Evolutionary conservation across 2,888 invertebrate genomes (phyloP), one percentile per base, ranked within the genome.

Genomic region (Drepana falcataria): DNA sequence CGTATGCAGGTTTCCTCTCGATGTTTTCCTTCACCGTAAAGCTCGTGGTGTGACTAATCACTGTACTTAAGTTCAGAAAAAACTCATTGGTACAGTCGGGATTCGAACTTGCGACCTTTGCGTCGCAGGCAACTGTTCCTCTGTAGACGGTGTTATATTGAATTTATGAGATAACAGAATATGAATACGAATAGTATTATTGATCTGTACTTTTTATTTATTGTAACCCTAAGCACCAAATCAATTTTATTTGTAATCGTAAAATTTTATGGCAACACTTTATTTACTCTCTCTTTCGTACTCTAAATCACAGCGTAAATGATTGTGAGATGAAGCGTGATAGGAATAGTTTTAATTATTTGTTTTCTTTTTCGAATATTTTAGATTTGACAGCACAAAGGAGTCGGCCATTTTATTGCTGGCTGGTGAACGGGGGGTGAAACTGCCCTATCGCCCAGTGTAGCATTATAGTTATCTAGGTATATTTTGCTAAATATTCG

Each of bases 381-480:
- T 84, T 73, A 79, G 69, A 67, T 85, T 85, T 90, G 90, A 90
- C 91, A 90, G 89, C 86, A 89, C 89, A 89, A 91, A 89, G 85
- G 77, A 85, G 83, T 82, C 91, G 85, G 91, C 91, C 91, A 91
- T 91, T 88, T 91, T 91, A 90, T 85, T 85, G 78, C 82, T 79
- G 74, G 69, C 73, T 79, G 74, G 76, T 73, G 77, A 77, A 67
- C 69, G 72, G 75, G 49, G 73, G 75, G 73, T 77, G 79, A 81
- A 83, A 75, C 78, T 77, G 75, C 77, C 75, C 74, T 71, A 75
- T 74, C 57, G 68, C 73, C 72, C 73, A 73, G 70, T 73, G 54
- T 64, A 68, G 66, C 68, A 70, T 76, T 79, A 71, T 81, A 80
- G 72, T 81, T 75, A 75, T 77, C 74, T 64, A 69, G 69, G 75